These are phyloP conservation scores for Cephus spinipes DNA, from an alignment of 2,888 invertebrate genomes.

Conservation along the genomic window DNA sequence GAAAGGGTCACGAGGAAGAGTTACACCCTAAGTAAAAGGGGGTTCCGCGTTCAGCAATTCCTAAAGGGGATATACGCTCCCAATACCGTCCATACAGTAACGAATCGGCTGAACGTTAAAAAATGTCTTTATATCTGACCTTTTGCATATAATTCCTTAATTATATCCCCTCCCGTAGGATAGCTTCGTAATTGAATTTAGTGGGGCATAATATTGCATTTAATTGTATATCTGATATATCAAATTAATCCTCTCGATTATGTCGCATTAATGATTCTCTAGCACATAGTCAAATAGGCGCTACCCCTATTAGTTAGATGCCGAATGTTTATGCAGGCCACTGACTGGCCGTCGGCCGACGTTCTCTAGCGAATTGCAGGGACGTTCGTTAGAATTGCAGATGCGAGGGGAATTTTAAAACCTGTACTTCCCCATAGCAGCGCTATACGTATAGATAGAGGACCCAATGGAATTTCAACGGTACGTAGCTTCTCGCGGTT, in stretches of 20 bases:
- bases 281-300: neutral
- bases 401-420: conserved; percentile 54
- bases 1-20: conserved; percentile 41
- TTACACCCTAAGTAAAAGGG: conserved; percentile 41
- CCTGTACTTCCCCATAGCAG: conserved; percentile 56
- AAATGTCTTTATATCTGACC: neutral
- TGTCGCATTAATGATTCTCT: neutral
- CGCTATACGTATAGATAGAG: neutral
- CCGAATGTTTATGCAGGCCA: neutral
- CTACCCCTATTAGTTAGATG: neutral
- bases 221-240: neutral
- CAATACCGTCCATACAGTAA: neutral
- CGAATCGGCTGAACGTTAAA: neutral
- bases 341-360: neutral
- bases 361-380: conserved; percentile 44
- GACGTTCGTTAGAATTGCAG: conserved; percentile 57
- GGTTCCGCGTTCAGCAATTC: conserved; percentile 22
- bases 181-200: neutral
- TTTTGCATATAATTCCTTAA: neutral
- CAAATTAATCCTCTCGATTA: neutral
- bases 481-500: neutral
- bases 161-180: neutral
- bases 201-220: neutral
- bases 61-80: conserved; percentile 30
- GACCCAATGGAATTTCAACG: neutral